Evolutionary conservation across 2,888 invertebrate genomes (phyloP).

Genomic region (Melanotus villosus): DNA sequence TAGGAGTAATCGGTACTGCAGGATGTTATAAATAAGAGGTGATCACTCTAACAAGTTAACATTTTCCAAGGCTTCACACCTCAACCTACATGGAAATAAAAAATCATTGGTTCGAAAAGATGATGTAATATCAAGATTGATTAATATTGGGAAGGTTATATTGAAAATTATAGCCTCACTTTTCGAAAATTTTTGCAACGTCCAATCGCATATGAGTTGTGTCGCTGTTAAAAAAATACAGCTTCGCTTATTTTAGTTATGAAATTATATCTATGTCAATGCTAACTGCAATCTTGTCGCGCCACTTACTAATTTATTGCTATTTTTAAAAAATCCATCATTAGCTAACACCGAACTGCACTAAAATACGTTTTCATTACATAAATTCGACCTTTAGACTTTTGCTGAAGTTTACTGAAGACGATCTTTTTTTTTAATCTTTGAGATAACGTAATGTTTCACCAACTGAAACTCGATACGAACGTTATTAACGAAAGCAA

Average conservation of each 20-base stretch:
- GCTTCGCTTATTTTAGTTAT: conserved; percentile 16
- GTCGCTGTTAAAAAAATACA: no score
- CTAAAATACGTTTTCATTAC: background rate
- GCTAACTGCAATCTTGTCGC: conserved; percentile 32
- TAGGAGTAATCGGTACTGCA: background rate
- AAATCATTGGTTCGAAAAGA: background rate
- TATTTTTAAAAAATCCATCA: conserved; percentile 1
- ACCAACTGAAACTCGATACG: background rate
- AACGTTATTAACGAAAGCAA: conserved; percentile 5
- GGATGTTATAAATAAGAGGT: background rate
- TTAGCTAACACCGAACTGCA: conserved; percentile 15
- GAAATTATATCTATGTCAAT: conserved; percentile 36
- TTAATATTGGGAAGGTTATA: background rate
- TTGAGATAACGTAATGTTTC: background rate
- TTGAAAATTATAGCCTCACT: background rate
- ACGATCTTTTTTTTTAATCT: background rate
- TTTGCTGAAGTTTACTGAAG: background rate
- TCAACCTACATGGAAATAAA: background rate
- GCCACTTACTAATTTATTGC: conserved; percentile 6
- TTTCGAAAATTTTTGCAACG: conserved; percentile 12
- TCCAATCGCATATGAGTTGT: background rate
- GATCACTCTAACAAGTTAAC: background rate
- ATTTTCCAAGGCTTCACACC: background rate
- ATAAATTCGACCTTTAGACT: conserved; percentile 5
- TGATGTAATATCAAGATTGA: background rate